phyloP scores from a whole-genome alignment of 2,888 invertebrate species.

The Panopea generosa region DNA sequence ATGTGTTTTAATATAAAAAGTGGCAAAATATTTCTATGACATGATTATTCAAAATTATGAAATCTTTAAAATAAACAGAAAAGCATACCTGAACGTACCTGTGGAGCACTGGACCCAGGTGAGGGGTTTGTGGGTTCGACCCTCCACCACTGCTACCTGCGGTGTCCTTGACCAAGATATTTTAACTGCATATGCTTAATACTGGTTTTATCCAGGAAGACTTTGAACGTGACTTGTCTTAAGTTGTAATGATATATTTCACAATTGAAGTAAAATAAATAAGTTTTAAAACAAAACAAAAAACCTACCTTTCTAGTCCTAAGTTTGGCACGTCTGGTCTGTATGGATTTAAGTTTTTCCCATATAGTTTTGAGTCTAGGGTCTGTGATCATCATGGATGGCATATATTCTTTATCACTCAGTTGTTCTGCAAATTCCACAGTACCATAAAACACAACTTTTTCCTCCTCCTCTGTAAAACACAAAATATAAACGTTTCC shows the following conservation, averaged over 20 bases:
- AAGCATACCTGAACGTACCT: no score
- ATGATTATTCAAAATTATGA: background rate
- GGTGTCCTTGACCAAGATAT: no score
- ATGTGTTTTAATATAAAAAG: no score
- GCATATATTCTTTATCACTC: constrained; percentile 68
- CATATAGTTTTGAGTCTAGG: constrained; percentile 72
- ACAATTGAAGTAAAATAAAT: no score
- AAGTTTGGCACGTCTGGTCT: constrained; percentile 79
- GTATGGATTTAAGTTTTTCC: constrained; percentile 74
- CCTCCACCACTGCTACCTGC: no score
- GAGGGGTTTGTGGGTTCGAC: no score
- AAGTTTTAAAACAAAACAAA: no score
- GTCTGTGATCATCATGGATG: constrained; percentile 63
- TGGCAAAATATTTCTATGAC: background rate
- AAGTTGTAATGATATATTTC: no score
- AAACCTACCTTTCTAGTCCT: constrained; percentile 70
- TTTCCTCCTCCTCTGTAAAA: constrained; percentile 72
- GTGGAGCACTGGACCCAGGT: no score
- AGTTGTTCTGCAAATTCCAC: constrained; percentile 82
- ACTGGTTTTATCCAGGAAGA: no score
- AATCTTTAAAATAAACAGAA: background rate
- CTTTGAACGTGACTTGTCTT: no score
- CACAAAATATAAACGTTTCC: background rate
- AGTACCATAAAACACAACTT: constrained; percentile 83
- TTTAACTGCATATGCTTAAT: no score